These are phyloP conservation scores for Euwallacea similis DNA, from an alignment of 1,140 invertebrate species.

Conservation along the genomic window DNA sequence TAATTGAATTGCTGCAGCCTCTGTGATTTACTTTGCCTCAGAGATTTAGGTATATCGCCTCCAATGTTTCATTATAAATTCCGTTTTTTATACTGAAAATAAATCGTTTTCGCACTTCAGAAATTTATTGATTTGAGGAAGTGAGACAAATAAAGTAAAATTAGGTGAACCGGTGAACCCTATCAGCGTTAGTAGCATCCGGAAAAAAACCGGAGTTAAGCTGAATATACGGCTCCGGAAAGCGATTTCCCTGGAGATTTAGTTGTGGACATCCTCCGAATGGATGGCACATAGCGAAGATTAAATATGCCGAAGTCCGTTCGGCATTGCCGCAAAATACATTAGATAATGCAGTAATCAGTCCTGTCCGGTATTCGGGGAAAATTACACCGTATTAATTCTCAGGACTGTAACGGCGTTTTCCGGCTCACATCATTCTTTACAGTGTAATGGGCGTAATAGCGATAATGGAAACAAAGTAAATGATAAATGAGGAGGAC, in stretches of 20 bases:
- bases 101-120: neutral
- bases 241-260: constrained; percentile 11
- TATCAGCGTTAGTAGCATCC: neutral
- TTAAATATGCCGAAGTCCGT: no score
- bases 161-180: constrained; percentile 8
- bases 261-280: constrained; percentile 1
- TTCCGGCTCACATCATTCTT: no score
- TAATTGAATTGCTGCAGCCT: no score
- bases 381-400: no score
- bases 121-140: neutral
- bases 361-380: no score
- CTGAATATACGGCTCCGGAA: constrained; percentile 5
- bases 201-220: constrained; percentile 9
- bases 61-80: neutral
- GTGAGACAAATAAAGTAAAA: constrained; percentile 12
- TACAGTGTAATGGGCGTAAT: neutral
- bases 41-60: no score
- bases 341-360: no score
- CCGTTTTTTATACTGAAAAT: neutral
- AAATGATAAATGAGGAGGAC: constrained; percentile 5
- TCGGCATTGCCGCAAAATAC: no score
- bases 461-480: constrained; percentile 5
- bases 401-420: no score
- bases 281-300: neutral
- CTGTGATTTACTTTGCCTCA: no score